Percentiles rank a stretch among this genome's conserved stretches.
phyloP scores from a whole-genome alignment of 2,113 vertebrate genomes.

The Chunga burmeisteri region DNA sequence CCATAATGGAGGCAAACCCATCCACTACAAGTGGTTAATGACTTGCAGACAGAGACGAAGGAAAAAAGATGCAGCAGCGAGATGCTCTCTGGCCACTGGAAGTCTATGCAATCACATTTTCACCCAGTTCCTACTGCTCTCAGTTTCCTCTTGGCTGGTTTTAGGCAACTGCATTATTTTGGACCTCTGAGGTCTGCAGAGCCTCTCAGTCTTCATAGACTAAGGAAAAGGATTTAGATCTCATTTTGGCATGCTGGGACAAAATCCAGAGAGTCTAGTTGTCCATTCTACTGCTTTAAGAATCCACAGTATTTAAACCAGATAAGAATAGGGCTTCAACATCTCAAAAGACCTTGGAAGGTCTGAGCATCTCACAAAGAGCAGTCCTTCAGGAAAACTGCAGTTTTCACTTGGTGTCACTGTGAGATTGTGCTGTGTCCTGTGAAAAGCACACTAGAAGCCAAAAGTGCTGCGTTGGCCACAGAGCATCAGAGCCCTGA shows the following conservation, averaged over 20 bases:
- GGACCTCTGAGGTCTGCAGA: neutral
- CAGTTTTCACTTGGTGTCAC: neutral
- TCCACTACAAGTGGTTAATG: neutral
- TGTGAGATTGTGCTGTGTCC: neutral
- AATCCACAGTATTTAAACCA: neutral
- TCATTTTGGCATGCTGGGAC: neutral
- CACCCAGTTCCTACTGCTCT: neutral
- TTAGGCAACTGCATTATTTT: neutral
- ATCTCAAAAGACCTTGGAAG: neutral
- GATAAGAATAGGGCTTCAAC: neutral
- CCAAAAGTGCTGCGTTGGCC: neutral
- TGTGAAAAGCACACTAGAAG: neutral
- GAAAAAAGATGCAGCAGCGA: neutral
- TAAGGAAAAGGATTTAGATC: neutral
- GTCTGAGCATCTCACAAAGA: neutral
- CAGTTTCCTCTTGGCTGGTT: neutral
- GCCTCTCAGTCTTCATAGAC: neutral
- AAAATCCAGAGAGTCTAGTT: neutral
- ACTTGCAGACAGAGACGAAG: neutral
- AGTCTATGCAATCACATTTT: neutral
- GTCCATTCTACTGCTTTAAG: neutral
- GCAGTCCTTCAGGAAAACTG: neutral
- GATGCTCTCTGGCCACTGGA: neutral
- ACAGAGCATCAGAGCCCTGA: neutral
- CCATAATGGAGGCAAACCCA: neutral